Percentiles rank a stretch among this genome's conserved stretches.
Conservation (phyloP, 1,140 invertebrate genomes). For the Chlorops oryzae region DNA sequence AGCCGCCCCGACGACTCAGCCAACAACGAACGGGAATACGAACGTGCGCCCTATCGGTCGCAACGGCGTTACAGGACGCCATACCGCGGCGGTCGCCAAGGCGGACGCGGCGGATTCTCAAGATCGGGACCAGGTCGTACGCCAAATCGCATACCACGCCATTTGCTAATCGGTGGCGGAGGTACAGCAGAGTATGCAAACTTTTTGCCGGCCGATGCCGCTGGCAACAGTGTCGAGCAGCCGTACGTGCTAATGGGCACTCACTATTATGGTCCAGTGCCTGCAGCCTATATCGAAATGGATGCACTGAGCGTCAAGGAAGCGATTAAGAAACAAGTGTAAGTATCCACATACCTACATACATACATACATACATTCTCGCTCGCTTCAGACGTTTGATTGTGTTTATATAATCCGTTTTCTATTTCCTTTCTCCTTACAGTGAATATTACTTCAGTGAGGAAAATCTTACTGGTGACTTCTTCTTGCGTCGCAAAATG, state of each 20-base stretch:
- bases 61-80: constrained; percentile 41
- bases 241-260: constrained; percentile 59
- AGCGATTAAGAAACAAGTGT: constrained; percentile 79
- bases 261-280: constrained; percentile 49
- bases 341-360: constrained; percentile 45
- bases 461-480: constrained; percentile 92
- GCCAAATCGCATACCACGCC: constrained; percentile 45
- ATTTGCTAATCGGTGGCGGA: constrained; percentile 44
- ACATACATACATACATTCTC: neutral
- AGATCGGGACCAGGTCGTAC: constrained; percentile 46
- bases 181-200: constrained; percentile 40
- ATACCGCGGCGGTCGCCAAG: constrained; percentile 38
- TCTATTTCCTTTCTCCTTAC: constrained; percentile 36
- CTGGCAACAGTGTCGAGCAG: constrained; percentile 41
- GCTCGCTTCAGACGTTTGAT: neutral
- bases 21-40: constrained; percentile 10
- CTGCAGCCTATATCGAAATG: constrained; percentile 51
- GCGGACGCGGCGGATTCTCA: constrained; percentile 42
- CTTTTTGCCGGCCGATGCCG: constrained; percentile 39
- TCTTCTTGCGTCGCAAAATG: constrained; percentile 96
- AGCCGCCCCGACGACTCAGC: constrained; percentile 25
- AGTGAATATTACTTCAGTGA: constrained; percentile 99
- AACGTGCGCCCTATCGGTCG: constrained; percentile 13
- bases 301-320: constrained; percentile 61
- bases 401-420: too few species aligned